Conservation (phyloP, 2,113 vertebrate genomes). For the Anhinga anhinga region DNA sequence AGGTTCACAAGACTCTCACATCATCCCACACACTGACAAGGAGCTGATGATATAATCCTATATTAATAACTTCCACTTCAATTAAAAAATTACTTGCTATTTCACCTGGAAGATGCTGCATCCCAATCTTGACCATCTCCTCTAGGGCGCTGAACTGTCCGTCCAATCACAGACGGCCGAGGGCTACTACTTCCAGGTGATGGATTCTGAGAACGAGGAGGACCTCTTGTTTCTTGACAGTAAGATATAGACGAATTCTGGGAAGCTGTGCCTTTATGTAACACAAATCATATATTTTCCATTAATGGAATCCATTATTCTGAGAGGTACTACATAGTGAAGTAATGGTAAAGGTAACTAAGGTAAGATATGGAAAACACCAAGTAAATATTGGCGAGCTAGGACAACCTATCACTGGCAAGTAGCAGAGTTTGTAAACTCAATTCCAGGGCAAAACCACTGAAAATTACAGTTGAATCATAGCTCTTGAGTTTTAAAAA, state of each 20-base stretch:
- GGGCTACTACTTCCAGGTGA: slow-evolving; percentile 87
- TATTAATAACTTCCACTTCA: background rate
- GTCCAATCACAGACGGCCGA: slow-evolving; percentile 90
- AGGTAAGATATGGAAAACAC: background rate
- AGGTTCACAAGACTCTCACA: background rate
- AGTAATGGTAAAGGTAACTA: background rate
- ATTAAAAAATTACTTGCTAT: background rate
- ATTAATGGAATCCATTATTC: background rate
- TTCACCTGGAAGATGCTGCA: slow-evolving; percentile 86
- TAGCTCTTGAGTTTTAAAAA: background rate
- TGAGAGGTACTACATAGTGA: background rate
- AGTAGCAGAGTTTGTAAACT: background rate
- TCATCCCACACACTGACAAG: background rate
- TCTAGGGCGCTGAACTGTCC: slow-evolving; percentile 85
- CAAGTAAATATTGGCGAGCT: background rate
- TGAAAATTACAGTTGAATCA: background rate
- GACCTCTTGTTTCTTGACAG: slow-evolving; percentile 79
- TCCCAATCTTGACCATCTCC: slow-evolving; percentile 97
- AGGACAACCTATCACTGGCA: background rate
- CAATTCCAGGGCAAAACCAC: background rate
- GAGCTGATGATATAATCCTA: background rate
- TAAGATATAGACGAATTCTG: slow-evolving; percentile 92
- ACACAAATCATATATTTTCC: background rate
- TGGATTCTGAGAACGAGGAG: slow-evolving; percentile 78
- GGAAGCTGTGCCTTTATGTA: slow-evolving; percentile 80